Evolutionary conservation across 2,113 vertebrate genomes (phyloP).

Genomic region (Gopherus flavomarginatus): DNA sequence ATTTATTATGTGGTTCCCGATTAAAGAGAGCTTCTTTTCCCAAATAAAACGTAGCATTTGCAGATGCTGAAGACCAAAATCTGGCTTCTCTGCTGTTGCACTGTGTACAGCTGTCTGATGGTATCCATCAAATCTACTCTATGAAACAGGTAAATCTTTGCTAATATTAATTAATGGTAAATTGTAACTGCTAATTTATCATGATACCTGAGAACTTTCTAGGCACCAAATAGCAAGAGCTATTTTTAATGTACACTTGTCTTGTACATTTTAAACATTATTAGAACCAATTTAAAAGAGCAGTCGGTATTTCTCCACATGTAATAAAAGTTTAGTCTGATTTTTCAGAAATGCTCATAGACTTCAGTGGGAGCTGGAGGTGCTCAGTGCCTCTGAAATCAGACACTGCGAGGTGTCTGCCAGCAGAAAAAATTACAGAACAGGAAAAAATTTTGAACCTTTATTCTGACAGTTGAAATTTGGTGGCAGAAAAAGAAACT

Average conservation of each 20-base stretch:
- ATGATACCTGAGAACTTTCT: not conserved
- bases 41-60: slow-evolving; percentile 75
- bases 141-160: slow-evolving; percentile 87
- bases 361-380: not conserved
- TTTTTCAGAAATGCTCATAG: not conserved
- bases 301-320: not conserved
- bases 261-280: not conserved
- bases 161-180: not conserved
- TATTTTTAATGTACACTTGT: not conserved
- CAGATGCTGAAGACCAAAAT: slow-evolving; percentile 75
- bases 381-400: not conserved
- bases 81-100: slow-evolving; percentile 85
- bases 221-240: not conserved
- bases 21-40: not conserved
- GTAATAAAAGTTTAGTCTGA: not conserved
- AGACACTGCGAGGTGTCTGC: not conserved
- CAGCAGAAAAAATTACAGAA: not conserved
- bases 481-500: not conserved
- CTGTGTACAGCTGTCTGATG: slow-evolving; percentile 83
- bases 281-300: not conserved
- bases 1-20: not conserved
- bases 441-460: not conserved
- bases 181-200: not conserved
- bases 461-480: not conserved
- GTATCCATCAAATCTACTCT: slow-evolving; percentile 90